Evolutionary conservation across 1,140 invertebrate species (phyloP).

Genomic region (Apocrypta bakeri): DNA sequence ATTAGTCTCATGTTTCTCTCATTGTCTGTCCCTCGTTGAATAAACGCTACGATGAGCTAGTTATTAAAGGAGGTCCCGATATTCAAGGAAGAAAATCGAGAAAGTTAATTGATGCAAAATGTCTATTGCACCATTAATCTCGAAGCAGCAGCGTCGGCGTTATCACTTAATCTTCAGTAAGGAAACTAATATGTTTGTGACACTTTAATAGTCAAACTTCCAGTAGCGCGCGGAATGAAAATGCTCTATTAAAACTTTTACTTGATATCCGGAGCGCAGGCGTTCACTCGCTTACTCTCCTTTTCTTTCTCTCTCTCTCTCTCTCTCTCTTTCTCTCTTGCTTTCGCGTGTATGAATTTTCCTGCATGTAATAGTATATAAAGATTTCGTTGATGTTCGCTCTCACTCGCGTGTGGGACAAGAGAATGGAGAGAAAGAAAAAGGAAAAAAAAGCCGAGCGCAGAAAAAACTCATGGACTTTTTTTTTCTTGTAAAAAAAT

Average conservation of each 20-base stretch:
- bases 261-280: background rate
- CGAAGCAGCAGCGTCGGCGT: background rate
- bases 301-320: background rate
- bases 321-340: background rate
- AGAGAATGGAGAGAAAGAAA: conserved; percentile 23
- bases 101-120: background rate
- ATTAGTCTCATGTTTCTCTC: background rate
- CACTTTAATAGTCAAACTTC: conserved; percentile 38
- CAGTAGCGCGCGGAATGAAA: conserved; percentile 7
- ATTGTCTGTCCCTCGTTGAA: no score
- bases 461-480: conserved; percentile 16
- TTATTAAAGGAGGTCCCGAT: no score
- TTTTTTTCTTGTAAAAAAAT: conserved; percentile 29
- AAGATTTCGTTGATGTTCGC: conserved; percentile 25
- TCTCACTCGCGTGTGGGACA: background rate
- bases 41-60: no score
- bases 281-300: background rate
- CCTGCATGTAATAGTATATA: conserved; percentile 18
- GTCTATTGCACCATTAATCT: conserved; percentile 12
- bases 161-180: conserved; percentile 31
- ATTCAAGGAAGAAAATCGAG: background rate
- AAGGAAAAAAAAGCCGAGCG: no score
- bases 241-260: conserved; percentile 39
- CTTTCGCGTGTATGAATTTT: conserved; percentile 33
- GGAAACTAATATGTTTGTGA: conserved; percentile 44